Evolutionary conservation across 2,113 vertebrate species (phyloP).

Genomic region (Brachypodius melanocephalos): DNA sequence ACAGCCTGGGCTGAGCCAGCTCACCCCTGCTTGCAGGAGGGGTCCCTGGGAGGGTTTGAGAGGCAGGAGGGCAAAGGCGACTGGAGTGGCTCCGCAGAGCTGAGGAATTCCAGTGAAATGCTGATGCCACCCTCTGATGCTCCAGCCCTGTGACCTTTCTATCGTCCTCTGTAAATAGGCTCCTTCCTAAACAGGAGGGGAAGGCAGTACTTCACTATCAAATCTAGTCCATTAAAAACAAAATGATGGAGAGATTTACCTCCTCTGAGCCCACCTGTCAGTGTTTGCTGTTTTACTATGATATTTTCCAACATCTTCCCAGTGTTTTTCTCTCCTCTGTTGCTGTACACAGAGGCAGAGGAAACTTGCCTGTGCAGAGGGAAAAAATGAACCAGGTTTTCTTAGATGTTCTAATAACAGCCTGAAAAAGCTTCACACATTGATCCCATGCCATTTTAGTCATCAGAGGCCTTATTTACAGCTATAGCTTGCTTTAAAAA

Average conservation of each 20-base stretch:
- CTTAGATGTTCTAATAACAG: conserved; percentile 36
- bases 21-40: not conserved
- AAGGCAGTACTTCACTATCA: not conserved
- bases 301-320: conserved; percentile 42
- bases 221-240: not conserved
- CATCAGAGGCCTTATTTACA: conserved; percentile 16
- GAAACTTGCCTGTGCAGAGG: conserved; percentile 9
- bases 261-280: conserved; percentile 15
- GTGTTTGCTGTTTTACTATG: not conserved
- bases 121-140: not conserved
- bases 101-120: not conserved
- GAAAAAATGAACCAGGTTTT: conserved; percentile 31
- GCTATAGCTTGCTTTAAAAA: not conserved
- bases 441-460: not conserved
- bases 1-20: not conserved
- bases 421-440: not conserved
- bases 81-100: not conserved
- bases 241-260: not conserved
- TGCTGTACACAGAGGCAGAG: conserved; percentile 6
- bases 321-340: conserved; percentile 21
- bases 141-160: not conserved
- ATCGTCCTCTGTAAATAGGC: not conserved
- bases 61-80: not conserved
- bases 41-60: not conserved
- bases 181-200: not conserved